A percentile compares a stretch with the other conserved stretches of the same genome.
Conservation (phyloP, 2,113 vertebrate species). For the Solea senegalensis region DNA sequence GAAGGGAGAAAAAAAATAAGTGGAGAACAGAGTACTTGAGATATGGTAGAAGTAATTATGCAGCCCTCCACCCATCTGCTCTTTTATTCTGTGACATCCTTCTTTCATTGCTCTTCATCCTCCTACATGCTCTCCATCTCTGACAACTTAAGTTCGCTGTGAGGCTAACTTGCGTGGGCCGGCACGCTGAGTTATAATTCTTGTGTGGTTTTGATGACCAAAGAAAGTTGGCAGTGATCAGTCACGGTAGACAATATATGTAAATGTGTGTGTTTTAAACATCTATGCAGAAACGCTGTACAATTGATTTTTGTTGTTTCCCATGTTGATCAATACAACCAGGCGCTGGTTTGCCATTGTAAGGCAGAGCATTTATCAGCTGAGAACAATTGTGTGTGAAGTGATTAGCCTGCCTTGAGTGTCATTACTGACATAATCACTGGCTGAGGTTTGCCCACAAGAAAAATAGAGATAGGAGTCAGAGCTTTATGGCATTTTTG, state of each 20-base stretch:
- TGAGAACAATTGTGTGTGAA: neutral
- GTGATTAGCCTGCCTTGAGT: constrained; percentile 29
- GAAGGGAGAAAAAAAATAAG: constrained; percentile 19
- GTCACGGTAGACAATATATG: constrained; percentile 42
- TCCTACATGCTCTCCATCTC: constrained; percentile 46
- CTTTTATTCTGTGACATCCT: constrained; percentile 31
- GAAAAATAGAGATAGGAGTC: constrained; percentile 20
- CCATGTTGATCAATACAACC: constrained; percentile 11
- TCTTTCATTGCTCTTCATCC: constrained; percentile 30
- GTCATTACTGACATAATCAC: constrained; percentile 30
- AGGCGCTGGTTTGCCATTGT: neutral
- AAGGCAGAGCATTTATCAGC: constrained; percentile 38
- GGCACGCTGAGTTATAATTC: constrained; percentile 19
- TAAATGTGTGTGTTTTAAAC: neutral
- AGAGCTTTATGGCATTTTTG: constrained; percentile 27
- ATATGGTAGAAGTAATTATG: constrained; percentile 69
- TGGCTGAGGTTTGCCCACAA: constrained; percentile 31
- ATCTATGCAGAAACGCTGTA: neutral
- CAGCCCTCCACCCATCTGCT: constrained; percentile 16
- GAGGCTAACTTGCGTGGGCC: constrained; percentile 21
- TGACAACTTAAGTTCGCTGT: constrained; percentile 44
- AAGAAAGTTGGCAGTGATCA: constrained; percentile 64
- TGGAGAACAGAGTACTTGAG: constrained; percentile 51
- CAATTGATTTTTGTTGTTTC: neutral
- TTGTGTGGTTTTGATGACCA: constrained; percentile 57